phyloP scores from a whole-genome alignment of 35 echinoderm and acorn worm genomes.

The Holothuria glaberrima region DNA sequence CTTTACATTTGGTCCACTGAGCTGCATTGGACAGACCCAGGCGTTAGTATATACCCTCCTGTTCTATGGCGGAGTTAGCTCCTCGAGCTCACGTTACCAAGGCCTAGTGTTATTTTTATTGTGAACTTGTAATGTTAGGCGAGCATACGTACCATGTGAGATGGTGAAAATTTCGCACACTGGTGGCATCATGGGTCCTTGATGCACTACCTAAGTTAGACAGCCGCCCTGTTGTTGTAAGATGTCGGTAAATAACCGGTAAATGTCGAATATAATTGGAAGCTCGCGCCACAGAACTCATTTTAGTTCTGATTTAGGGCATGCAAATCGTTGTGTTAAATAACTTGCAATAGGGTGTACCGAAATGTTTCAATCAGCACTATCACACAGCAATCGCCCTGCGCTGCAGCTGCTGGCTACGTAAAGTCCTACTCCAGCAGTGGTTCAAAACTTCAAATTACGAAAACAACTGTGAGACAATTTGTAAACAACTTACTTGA shows the following conservation, averaged over 20 bases:
- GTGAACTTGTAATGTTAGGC: not conserved
- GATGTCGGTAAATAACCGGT: conserved; percentile 1
- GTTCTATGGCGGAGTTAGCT: too few relatives aligned
- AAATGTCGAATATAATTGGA: conserved; percentile 16
- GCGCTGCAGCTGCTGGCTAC: too few relatives aligned
- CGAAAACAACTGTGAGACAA: too few relatives aligned
- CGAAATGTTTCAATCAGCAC: not conserved
- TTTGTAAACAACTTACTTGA: too few relatives aligned
- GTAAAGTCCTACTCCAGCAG: too few relatives aligned
- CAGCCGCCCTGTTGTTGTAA: not conserved
- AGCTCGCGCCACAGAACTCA: conserved; percentile 31
- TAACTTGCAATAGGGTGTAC: not conserved
- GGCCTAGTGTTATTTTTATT: conserved; percentile 14
- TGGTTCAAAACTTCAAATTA: too few relatives aligned
- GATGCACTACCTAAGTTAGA: not conserved
- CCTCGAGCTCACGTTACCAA: not conserved
- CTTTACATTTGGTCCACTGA: too few relatives aligned
- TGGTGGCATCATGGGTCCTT: not conserved
- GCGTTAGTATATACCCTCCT: not conserved
- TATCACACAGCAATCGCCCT: too few relatives aligned
- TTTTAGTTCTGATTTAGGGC: not conserved
- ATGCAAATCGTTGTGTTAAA: not conserved
- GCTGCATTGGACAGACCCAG: too few relatives aligned
- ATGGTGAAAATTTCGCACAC: not conserved
- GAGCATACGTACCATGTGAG: conserved; percentile 23